Evolutionary conservation across 2,113 vertebrate species (phyloP), one percentile per base, ranked within the genome.

Genomic region (Sebastes fasciatus): DNA sequence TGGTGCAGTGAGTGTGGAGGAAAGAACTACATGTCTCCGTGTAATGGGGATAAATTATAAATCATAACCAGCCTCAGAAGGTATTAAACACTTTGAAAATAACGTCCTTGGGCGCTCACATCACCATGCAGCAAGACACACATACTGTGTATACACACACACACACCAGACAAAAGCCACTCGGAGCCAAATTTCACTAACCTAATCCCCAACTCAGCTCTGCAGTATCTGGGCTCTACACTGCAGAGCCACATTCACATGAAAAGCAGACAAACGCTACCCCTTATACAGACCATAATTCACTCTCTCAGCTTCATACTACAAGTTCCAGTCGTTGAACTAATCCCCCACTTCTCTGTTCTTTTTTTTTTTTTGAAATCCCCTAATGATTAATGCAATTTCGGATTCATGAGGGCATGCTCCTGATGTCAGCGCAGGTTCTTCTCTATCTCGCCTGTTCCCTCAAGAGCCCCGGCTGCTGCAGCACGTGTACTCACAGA

Each of bases 121-220:
- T 85, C 62, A 66, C 34, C 34, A 49, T 66, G 42, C 54, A 2
- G 49, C 46, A 75, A 70, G 45, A 75, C 13, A 48, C 43, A 72
- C 58, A 78, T 51, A 72, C 48, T 34, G 14, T 54, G 65, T 74
- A 4, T 11, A 58, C 73, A 54, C 8, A 77, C 12, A 45, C 48
- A 77, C 74, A 79, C 64, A 70, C 49, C 67, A 88, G 77, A 86
- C 87, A 90, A 88, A 90, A 86, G 85, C 74, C 75, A 80, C 74
- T 45, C 63, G 0, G 40, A 87, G 85, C 89, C 90, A 90, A 87
- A 93, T 89, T 83, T 86, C 73, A 81, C 66, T 26, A 81, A 80
- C 76, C 75, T 93, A 94, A 92, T 94, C 91, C 85, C 60, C 70
- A 55, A 80, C 79, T 77, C 84, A 77, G 84, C 70, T 80, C 86